Conservation (phyloP, 2,888 invertebrate genomes). For the Philereme vetulata region DNA sequence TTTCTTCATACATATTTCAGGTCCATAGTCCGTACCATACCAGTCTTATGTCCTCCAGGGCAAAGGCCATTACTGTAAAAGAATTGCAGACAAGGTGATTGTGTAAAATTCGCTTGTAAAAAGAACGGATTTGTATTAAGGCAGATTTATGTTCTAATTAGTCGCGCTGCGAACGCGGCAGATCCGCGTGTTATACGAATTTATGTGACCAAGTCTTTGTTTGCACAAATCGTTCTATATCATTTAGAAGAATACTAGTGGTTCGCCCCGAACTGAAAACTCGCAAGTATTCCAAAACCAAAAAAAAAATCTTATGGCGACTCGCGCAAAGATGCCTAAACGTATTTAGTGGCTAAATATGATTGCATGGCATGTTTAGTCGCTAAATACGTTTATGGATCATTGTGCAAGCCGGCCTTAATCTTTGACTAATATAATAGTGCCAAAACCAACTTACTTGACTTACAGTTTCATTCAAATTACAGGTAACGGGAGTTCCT, state of each 20-base stretch:
- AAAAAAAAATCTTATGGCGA: no score
- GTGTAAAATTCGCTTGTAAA: slow-evolving; percentile 56
- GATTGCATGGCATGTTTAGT: no score
- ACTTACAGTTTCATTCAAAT: no score
- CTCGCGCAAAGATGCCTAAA: no score
- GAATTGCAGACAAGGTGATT: slow-evolving; percentile 33
- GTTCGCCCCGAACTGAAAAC: no score
- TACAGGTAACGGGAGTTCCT: no score
- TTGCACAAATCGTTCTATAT: slow-evolving; percentile 66
- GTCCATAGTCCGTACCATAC: slow-evolving; percentile 5
- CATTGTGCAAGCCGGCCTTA: no score
- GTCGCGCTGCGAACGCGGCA: slow-evolving; percentile 59
- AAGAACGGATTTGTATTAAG: slow-evolving; percentile 70
- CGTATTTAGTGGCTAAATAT: no score
- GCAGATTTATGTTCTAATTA: slow-evolving; percentile 79
- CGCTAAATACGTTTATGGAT: no score
- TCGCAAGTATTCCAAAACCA: no score
- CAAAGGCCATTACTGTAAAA: slow-evolving; percentile 26
- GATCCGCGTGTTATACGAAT: slow-evolving; percentile 66
- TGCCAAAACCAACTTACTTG: no score
- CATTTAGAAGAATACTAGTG: slow-evolving; percentile 58
- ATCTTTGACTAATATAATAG: no score
- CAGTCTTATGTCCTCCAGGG: slow-evolving; percentile 14
- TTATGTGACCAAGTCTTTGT: slow-evolving; percentile 71
- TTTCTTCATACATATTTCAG: slow-evolving; percentile 1